phyloP scores from a whole-genome alignment of 2,888 invertebrate species.

The Oscheius sp. region DNA sequence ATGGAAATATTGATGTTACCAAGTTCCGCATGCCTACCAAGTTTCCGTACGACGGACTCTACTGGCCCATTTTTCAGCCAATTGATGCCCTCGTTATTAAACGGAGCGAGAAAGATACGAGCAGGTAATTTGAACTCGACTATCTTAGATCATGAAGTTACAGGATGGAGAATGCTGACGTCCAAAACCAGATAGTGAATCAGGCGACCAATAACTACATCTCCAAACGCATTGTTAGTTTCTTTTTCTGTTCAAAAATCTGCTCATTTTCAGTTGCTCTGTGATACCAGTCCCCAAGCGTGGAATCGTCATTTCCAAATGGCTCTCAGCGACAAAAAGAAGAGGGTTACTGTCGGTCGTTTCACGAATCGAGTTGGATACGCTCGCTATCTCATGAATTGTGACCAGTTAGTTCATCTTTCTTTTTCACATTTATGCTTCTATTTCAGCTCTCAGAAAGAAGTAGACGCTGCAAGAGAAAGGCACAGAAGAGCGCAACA shows the following conservation, averaged over 20 bases:
- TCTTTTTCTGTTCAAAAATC: no score
- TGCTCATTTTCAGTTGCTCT: not conserved
- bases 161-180: not conserved
- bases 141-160: not conserved
- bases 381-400: not conserved
- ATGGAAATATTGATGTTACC: not conserved
- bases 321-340: not conserved
- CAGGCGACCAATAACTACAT: constrained; percentile 4
- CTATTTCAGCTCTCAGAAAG: not conserved
- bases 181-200: constrained; percentile 26
- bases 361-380: constrained; percentile 13
- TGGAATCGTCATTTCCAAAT: not conserved
- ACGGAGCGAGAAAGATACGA: not conserved
- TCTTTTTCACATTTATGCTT: not conserved
- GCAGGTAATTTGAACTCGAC: not conserved
- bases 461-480: not conserved
- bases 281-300: not conserved
- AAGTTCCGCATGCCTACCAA: constrained; percentile 1
- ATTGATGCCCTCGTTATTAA: constrained; percentile 1
- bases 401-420: not conserved
- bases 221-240: not conserved
- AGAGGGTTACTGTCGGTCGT: not conserved
- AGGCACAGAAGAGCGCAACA: not conserved
- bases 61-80: constrained; percentile 27
- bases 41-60: constrained; percentile 10